Evolutionary conservation across 1,140 invertebrate species (phyloP).

Genomic region (Drosophila tsacasi): DNA sequence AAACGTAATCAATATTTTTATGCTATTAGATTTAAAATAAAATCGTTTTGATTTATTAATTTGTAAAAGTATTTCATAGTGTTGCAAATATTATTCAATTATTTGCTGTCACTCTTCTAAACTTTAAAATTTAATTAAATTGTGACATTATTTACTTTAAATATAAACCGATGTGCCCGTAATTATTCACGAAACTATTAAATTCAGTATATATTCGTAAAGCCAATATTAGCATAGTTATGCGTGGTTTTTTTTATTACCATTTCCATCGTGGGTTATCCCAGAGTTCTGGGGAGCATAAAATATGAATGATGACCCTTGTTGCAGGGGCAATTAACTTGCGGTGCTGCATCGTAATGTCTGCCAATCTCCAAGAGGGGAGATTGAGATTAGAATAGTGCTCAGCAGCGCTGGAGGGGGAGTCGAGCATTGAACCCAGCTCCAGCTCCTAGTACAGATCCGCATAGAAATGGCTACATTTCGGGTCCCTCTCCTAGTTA

Average conservation of each 20-base stretch:
- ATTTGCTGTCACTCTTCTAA: too few species aligned
- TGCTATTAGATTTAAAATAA: not conserved
- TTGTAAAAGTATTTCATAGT: not conserved
- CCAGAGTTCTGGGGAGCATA: constrained; percentile 1
- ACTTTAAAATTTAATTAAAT: not conserved
- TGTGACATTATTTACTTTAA: too few species aligned
- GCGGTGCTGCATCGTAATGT: constrained; percentile 42
- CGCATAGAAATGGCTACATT: constrained; percentile 71
- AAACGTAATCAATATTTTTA: too few species aligned
- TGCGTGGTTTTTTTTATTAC: not conserved
- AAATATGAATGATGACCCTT: constrained; percentile 64
- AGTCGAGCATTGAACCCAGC: constrained; percentile 61
- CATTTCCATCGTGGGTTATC: not conserved
- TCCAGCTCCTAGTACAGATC: constrained; percentile 8
- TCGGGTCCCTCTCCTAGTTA: constrained; percentile 31
- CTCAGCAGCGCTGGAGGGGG: not conserved
- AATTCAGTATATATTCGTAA: not conserved
- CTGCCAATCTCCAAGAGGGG: constrained; percentile 26
- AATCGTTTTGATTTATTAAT: too few species aligned
- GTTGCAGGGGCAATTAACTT: constrained; percentile 61
- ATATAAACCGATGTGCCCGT: too few species aligned
- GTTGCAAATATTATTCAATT: not conserved
- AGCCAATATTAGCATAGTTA: not conserved
- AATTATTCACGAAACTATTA: not conserved
- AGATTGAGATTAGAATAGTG: constrained; percentile 45